Conservation (phyloP, 2,797 vertebrate species). For the Hylomyscus alleni region DNA sequence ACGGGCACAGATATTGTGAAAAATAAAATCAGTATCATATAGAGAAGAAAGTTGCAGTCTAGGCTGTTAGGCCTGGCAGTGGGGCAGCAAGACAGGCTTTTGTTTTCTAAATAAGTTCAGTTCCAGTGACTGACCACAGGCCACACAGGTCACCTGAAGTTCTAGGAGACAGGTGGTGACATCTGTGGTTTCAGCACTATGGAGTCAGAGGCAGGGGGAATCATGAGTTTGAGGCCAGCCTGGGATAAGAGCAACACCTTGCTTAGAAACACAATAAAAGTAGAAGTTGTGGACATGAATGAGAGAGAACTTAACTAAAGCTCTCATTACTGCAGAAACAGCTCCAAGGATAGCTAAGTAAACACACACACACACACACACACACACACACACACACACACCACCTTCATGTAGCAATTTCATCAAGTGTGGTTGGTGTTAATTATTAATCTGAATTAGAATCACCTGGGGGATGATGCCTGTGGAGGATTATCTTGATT, state of each 20-base stretch:
- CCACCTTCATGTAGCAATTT: neutral
- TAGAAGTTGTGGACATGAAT: neutral
- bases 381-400: neutral
- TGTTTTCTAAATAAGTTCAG: neutral
- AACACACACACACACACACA: too few species aligned
- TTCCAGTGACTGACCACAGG: neutral
- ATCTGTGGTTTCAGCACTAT: neutral
- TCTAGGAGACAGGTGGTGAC: neutral
- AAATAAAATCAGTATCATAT: neutral
- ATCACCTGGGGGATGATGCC: neutral
- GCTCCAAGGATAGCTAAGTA: neutral
- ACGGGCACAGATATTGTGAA: neutral
- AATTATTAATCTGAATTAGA: neutral
- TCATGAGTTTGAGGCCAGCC: neutral
- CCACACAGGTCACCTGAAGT: neutral
- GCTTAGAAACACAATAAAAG: neutral
- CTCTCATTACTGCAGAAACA: neutral
- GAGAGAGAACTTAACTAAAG: too few species aligned
- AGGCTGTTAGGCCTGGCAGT: neutral
- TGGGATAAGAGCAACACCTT: neutral
- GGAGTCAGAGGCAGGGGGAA: neutral
- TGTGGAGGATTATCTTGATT: neutral
- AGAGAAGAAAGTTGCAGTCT: neutral
- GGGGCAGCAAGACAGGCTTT: neutral
- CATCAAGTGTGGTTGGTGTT: neutral